These are phyloP conservation scores for Tenthredo amoena DNA, from an alignment of 2,888 invertebrate species.

Conservation along the genomic window DNA sequence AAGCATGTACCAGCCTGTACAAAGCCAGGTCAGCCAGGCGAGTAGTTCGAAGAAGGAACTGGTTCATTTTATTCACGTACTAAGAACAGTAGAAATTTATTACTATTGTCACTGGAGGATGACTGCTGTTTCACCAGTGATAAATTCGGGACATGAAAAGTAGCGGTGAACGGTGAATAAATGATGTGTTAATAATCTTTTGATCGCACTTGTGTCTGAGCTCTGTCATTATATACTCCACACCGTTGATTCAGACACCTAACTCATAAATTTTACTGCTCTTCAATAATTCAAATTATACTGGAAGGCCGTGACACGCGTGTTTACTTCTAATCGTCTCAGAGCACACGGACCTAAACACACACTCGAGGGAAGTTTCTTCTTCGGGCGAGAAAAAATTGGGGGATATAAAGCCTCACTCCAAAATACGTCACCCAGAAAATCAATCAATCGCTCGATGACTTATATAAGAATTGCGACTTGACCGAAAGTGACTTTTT, in stretches of 20 bases:
- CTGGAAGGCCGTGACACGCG: neutral
- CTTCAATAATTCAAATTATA: slow-evolving; percentile 10
- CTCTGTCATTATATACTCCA: neutral
- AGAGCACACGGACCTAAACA: neutral
- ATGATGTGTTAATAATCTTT: neutral
- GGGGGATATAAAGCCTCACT: neutral
- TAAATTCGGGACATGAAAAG: neutral
- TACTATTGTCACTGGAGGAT: neutral
- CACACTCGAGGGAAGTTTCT: neutral
- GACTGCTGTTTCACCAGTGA: neutral
- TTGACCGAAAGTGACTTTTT: neutral
- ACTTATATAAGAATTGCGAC: neutral
- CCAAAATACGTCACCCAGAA: neutral
- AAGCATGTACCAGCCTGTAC: neutral
- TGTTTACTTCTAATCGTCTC: slow-evolving; percentile 4
- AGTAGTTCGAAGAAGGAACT: neutral
- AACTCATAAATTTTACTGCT: neutral
- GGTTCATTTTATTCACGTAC: neutral
- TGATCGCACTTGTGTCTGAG: neutral
- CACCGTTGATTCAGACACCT: neutral
- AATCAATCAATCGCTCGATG: neutral
- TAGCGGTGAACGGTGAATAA: neutral
- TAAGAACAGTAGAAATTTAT: neutral
- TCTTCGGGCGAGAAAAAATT: neutral
- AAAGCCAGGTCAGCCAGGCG: neutral